Evolutionary conservation across 2,113 vertebrate genomes (phyloP).

Genomic region (Neolamprologus devosi): DNA sequence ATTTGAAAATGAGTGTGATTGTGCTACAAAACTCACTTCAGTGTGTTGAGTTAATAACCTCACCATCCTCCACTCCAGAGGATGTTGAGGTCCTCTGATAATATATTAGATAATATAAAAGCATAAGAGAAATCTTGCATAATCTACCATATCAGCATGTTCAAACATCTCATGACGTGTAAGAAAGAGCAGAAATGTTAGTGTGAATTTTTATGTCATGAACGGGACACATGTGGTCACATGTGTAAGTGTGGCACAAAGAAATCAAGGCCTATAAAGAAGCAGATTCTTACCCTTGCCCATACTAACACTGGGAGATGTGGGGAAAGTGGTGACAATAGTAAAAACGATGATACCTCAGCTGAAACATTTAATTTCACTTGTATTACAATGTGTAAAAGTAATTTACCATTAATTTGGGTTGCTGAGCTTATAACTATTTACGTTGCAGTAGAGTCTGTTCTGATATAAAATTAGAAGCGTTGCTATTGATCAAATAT

Average conservation of each 20-base stretch:
- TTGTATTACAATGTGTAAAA: neutral
- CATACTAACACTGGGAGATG: neutral
- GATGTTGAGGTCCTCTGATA: neutral
- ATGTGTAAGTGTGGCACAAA: neutral
- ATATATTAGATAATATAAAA: neutral
- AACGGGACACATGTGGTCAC: neutral
- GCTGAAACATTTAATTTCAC: neutral
- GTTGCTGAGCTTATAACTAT: neutral
- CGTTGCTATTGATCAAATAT: rapidly evolving
- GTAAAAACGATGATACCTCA: neutral
- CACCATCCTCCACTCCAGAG: neutral
- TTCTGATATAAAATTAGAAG: neutral
- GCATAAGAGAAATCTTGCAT: neutral
- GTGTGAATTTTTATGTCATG: neutral
- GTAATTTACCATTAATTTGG: neutral
- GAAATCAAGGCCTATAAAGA: neutral
- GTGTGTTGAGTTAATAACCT: rapidly evolving
- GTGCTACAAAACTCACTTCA: neutral
- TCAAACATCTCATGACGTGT: neutral
- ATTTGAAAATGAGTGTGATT: neutral
- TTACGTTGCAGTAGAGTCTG: rapidly evolving
- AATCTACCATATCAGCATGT: neutral
- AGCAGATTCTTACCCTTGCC: neutral
- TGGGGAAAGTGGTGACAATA: neutral
- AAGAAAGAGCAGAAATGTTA: neutral